These are phyloP conservation scores for Gerris lacustris DNA, from an alignment of 2,888 invertebrate genomes.

Conservation along the genomic window DNA sequence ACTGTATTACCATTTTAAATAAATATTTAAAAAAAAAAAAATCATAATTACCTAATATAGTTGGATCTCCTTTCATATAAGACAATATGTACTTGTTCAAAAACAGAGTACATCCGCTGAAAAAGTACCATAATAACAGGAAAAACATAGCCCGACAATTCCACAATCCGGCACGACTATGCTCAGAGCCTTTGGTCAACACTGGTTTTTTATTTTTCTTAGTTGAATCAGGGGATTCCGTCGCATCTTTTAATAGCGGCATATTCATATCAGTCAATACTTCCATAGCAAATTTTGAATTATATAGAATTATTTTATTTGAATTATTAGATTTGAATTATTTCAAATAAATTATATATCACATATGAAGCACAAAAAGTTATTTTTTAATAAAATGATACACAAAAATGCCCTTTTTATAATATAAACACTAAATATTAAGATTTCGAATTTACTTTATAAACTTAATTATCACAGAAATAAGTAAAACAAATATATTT, in stretches of 20 bases:
- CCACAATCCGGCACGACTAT: slow-evolving; percentile 42
- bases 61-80: slow-evolving; percentile 58
- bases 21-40: background rate
- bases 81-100: slow-evolving; percentile 64
- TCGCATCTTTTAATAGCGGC: background rate
- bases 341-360: no score
- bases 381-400: no score
- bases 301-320: no score
- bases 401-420: no score
- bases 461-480: no score
- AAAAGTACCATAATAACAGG: slow-evolving; percentile 58
- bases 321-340: no score
- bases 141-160: slow-evolving; percentile 49
- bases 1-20: background rate
- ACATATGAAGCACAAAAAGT: no score
- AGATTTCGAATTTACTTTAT: no score
- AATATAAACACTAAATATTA: no score
- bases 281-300: background rate
- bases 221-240: background rate
- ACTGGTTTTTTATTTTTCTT: background rate
- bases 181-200: slow-evolving; percentile 22
- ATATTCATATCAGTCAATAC: background rate
- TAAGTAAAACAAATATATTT: no score
- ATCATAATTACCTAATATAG: slow-evolving; percentile 49
- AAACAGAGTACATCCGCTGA: slow-evolving; percentile 63